Evolutionary conservation across 2,888 invertebrate species (phyloP).

Genomic region (Tetragnatha montana): DNA sequence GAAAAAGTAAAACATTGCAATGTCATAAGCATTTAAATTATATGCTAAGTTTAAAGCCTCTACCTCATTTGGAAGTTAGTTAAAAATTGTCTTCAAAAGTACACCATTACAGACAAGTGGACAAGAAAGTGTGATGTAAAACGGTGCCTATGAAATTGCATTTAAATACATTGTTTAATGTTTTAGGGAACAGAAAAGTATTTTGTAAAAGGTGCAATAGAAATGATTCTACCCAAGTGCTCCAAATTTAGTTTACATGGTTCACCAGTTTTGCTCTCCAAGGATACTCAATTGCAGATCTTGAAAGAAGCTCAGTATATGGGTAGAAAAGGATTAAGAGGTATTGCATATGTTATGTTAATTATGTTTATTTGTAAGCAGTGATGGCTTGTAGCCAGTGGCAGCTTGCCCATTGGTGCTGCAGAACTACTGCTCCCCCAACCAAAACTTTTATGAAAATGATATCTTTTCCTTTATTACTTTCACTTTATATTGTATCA

Average conservation of each 20-base stretch:
- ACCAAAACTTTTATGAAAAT: too few relatives aligned
- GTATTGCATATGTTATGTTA: conserved; percentile 74
- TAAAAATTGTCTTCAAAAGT: too few relatives aligned
- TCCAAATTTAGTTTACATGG: conserved; percentile 88
- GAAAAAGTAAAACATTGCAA: too few relatives aligned
- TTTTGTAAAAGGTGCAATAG: conserved; percentile 93
- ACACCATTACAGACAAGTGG: too few relatives aligned
- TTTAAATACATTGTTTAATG: neutral
- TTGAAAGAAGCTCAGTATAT: conserved; percentile 82
- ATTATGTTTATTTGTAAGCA: neutral
- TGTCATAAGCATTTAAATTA: too few relatives aligned
- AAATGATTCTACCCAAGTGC: conserved; percentile 89
- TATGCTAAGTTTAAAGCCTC: too few relatives aligned
- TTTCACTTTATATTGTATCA: too few relatives aligned
- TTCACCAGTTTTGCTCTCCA: conserved; percentile 83
- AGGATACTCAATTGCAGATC: conserved; percentile 78
- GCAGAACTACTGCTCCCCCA: too few relatives aligned
- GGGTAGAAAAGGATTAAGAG: conserved; percentile 87
- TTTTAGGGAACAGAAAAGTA: conserved; percentile 66
- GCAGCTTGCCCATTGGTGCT: too few relatives aligned
- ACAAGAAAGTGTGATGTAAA: neutral
- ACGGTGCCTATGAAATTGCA: neutral
- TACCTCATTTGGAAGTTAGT: too few relatives aligned
- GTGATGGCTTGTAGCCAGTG: too few relatives aligned
- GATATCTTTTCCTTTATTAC: too few relatives aligned